phyloP scores from a whole-genome alignment of 2,113 vertebrate genomes.

The Microtus montanus region DNA sequence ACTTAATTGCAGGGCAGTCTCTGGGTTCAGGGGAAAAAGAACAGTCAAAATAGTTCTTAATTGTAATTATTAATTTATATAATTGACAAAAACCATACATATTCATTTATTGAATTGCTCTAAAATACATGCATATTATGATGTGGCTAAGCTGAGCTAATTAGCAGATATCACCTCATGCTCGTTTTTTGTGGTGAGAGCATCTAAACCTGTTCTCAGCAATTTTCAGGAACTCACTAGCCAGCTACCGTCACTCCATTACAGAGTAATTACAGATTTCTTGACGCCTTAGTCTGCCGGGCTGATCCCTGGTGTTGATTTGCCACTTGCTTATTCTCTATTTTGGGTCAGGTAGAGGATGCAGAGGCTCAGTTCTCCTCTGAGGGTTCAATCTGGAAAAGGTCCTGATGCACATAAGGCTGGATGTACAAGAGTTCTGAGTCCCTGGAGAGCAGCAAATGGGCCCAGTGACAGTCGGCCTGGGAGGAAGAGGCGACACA shows the following conservation, averaged over 20 bases:
- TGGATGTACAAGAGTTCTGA: not conserved
- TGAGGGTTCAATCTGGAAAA: not conserved
- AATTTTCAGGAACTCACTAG: not conserved
- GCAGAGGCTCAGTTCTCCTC: not conserved
- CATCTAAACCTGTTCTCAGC: not conserved
- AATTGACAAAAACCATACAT: not conserved
- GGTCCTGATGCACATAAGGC: fast-evolving
- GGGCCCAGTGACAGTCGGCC: not conserved
- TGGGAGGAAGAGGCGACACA: fast-evolving
- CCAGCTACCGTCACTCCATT: not conserved
- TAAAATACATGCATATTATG: not conserved
- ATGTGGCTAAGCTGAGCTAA: not conserved
- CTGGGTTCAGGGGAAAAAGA: not conserved
- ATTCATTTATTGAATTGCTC: not conserved
- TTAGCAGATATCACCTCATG: not conserved
- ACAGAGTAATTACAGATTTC: not conserved
- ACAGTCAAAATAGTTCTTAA: not conserved
- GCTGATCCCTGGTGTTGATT: not conserved
- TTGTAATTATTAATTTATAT: not conserved
- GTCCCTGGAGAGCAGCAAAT: not conserved
- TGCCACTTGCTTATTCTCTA: not conserved
- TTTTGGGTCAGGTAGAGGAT: not conserved
- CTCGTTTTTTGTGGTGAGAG: not conserved
- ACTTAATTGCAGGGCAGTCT: fast-evolving
- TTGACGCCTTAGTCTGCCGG: not conserved